Conservation (phyloP, 2,888 invertebrate genomes). For the Eristalis pertinax region DNA sequence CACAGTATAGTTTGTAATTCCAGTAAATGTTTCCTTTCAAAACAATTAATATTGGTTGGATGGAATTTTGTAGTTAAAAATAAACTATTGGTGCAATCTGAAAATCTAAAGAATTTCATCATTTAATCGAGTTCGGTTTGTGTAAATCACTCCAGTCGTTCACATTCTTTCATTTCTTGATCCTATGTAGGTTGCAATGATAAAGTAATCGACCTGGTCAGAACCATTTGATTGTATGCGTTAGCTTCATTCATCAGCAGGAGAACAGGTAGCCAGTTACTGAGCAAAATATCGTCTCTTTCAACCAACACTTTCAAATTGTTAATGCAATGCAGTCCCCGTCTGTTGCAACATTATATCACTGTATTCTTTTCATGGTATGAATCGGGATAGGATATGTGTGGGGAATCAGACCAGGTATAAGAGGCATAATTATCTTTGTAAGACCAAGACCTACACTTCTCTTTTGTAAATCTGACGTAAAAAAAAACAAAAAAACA, state of each 20-base stretch:
- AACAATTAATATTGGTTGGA: too few relatives aligned
- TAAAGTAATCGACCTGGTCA: conserved; percentile 45
- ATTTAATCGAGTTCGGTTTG: conserved; percentile 33
- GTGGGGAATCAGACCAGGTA: conserved; percentile 56
- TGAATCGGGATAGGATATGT: conserved; percentile 67
- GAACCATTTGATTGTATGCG: conserved; percentile 33
- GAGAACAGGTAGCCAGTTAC: conserved; percentile 53
- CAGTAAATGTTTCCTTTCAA: too few relatives aligned
- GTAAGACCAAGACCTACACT: conserved; percentile 32
- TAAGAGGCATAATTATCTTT: conserved; percentile 26
- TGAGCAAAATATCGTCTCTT: conserved; percentile 8
- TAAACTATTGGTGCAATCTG: background rate
- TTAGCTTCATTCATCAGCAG: conserved; percentile 64
- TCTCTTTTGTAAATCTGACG: background rate
- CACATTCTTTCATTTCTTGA: conserved; percentile 1
- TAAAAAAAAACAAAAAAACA: too few relatives aligned
- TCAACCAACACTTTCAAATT: conserved; percentile 47
- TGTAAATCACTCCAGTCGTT: background rate
- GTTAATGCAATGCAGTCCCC: conserved; percentile 27
- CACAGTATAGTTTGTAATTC: too few relatives aligned
- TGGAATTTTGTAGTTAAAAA: background rate
- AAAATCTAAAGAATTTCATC: conserved; percentile 40
- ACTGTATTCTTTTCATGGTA: conserved; percentile 56
- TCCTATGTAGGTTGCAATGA: conserved; percentile 23
- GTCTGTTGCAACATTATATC: conserved; percentile 53